Evolutionary conservation across 2,888 invertebrate species (phyloP).

Genomic region (Himalopsyche anomala): DNA sequence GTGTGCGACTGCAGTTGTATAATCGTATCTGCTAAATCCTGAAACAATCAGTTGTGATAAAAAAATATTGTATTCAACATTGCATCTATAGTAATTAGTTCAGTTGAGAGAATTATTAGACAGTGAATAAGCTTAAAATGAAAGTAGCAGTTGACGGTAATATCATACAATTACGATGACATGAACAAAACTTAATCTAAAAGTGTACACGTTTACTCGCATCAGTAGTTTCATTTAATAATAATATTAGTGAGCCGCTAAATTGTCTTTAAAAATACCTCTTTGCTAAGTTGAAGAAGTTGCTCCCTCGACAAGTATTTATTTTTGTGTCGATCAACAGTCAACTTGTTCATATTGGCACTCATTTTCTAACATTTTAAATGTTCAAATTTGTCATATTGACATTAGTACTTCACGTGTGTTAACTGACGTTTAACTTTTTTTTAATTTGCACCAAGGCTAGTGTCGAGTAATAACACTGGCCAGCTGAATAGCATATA

Average conservation of each 20-base stretch:
- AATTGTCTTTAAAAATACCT: conserved; percentile 68
- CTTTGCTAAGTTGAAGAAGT: conserved; percentile 73
- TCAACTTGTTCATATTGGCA: conserved; percentile 54
- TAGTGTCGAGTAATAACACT: background rate
- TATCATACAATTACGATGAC: background rate
- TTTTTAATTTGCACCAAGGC: background rate
- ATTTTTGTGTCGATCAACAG: conserved; percentile 66
- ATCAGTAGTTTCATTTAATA: conserved; percentile 2
- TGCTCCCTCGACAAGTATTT: conserved; percentile 71
- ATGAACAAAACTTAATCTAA: background rate
- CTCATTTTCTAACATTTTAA: conserved; percentile 45
- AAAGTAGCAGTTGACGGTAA: background rate
- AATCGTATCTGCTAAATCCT: conserved; percentile 85
- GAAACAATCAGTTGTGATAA: conserved; percentile 41
- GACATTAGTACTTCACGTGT: conserved; percentile 36
- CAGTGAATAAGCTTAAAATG: background rate
- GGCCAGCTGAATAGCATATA: too few relatives aligned
- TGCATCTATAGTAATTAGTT: too few relatives aligned
- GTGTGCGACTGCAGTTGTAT: conserved; percentile 87
- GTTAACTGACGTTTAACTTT: background rate
- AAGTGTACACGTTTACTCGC: background rate
- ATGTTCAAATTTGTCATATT: conserved; percentile 49
- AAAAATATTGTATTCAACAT: too few relatives aligned
- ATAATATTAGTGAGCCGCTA: conserved; percentile 48
- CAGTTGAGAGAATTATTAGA: too few relatives aligned